Evolutionary conservation across 2,113 vertebrate genomes (phyloP).

Genomic region (Pangasianodon hypophthalmus): DNA sequence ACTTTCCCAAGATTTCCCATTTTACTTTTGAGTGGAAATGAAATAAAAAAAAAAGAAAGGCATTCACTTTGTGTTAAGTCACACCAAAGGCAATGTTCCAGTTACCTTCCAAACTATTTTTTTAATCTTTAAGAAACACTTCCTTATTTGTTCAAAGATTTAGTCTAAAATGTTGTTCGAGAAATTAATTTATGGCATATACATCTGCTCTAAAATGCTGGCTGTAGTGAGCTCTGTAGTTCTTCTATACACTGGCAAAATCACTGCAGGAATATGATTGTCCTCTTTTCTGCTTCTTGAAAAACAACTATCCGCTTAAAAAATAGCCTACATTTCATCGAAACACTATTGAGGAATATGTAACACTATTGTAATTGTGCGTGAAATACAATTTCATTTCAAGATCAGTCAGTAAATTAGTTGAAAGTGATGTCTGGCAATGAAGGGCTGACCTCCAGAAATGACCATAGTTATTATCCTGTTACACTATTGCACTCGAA

Average conservation of each 20-base stretch:
- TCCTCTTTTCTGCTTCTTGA: slow-evolving; percentile 62
- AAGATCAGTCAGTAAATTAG: slow-evolving; percentile 18
- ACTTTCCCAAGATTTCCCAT: neutral
- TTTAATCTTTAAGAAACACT: slow-evolving; percentile 1
- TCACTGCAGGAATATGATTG: slow-evolving; percentile 69
- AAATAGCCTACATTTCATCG: slow-evolving; percentile 43
- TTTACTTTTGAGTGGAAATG: neutral
- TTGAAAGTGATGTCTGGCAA: neutral
- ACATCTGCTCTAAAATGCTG: slow-evolving; percentile 17
- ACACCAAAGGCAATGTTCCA: slow-evolving; percentile 47
- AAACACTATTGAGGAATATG: slow-evolving; percentile 43
- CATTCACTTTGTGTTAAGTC: slow-evolving; percentile 38
- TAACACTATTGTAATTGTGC: slow-evolving; percentile 40
- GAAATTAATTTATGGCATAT: slow-evolving; percentile 29
- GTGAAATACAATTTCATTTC: slow-evolving; percentile 33
- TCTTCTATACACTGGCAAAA: slow-evolving; percentile 15
- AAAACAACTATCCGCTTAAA: slow-evolving; percentile 23
- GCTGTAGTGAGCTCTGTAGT: slow-evolving; percentile 15
- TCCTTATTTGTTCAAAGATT: slow-evolving; percentile 15
- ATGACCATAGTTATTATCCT: slow-evolving; percentile 19
- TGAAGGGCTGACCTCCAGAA: slow-evolving; percentile 15
- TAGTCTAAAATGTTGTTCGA: slow-evolving; percentile 13
- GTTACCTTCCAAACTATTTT: slow-evolving; percentile 29
- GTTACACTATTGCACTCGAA: slow-evolving; percentile 62
- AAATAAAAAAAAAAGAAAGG: slow-evolving; percentile 36